Evolutionary conservation across 2,797 vertebrate genomes (phyloP).

Genomic region (Aldrovandia affinis): DNA sequence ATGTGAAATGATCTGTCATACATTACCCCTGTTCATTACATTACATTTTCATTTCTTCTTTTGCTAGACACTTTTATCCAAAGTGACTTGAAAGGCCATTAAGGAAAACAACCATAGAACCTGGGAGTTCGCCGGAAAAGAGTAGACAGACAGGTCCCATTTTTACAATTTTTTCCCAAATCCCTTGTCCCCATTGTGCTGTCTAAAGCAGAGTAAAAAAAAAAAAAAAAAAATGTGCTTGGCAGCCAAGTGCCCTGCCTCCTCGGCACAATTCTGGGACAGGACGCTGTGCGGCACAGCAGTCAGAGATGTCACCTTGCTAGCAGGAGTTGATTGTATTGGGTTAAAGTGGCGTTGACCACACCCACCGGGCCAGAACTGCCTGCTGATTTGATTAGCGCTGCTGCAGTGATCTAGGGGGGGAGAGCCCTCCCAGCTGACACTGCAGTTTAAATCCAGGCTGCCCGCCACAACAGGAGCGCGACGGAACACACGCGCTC

Average conservation of each 20-base stretch:
- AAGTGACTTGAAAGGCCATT: no score
- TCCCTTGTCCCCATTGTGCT: not conserved
- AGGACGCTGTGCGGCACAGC: not conserved
- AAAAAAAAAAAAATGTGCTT: not conserved
- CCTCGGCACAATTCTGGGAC: not conserved
- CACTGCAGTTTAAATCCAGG: constrained; percentile 13
- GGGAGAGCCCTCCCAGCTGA: not conserved
- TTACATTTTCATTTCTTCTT: no score
- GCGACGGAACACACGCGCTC: no score
- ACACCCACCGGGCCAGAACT: not conserved
- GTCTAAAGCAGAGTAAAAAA: not conserved
- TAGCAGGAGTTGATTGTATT: constrained; percentile 9
- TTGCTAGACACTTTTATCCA: no score
- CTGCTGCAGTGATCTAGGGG: constrained; percentile 23
- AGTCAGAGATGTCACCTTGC: constrained; percentile 26
- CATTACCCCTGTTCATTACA: no score
- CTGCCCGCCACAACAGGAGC: not conserved
- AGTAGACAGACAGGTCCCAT: no score
- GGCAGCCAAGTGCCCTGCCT: not conserved
- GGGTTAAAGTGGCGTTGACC: not conserved
- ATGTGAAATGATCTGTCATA: no score
- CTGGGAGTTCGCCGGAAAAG: no score
- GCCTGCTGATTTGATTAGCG: constrained; percentile 22
- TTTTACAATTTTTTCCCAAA: not conserved
- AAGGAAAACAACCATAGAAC: no score